Evolutionary conservation across 2,797 vertebrate genomes (phyloP).

Genomic region (Sebastes baramenuke): DNA sequence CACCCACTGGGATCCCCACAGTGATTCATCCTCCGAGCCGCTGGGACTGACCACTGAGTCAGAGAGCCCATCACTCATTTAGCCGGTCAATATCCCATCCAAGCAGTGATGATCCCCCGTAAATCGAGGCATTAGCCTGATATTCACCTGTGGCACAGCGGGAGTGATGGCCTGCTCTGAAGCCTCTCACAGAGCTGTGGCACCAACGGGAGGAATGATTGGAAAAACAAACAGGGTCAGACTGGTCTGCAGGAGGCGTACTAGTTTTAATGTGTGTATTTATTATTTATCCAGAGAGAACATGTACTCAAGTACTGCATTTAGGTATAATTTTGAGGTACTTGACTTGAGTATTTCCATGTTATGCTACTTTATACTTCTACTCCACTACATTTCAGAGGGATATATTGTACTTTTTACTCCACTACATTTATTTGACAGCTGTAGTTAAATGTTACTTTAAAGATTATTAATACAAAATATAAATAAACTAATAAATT

Average conservation of each 20-base stretch:
- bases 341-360: too few species aligned
- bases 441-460: background rate
- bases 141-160: constrained; percentile 34
- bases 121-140: constrained; percentile 37
- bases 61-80: constrained; percentile 53
- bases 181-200: background rate
- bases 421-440: background rate
- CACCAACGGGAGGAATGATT: background rate
- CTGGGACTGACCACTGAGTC: constrained; percentile 36
- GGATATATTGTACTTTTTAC: background rate
- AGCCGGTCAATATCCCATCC: constrained; percentile 27
- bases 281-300: fast-evolving
- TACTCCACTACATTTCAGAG: background rate
- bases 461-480: background rate
- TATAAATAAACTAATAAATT: background rate
- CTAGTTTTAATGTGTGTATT: background rate
- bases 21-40: constrained; percentile 35
- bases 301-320: fast-evolving
- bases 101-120: constrained; percentile 30
- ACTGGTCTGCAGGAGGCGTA: background rate
- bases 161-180: constrained; percentile 6
- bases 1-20: constrained; percentile 13
- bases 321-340: too few species aligned
- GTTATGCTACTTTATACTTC: too few species aligned
- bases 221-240: background rate